phyloP scores from a whole-genome alignment of 37 sponge, comb jelly and placozoan species.

The Aplysina aerophoba region DNA sequence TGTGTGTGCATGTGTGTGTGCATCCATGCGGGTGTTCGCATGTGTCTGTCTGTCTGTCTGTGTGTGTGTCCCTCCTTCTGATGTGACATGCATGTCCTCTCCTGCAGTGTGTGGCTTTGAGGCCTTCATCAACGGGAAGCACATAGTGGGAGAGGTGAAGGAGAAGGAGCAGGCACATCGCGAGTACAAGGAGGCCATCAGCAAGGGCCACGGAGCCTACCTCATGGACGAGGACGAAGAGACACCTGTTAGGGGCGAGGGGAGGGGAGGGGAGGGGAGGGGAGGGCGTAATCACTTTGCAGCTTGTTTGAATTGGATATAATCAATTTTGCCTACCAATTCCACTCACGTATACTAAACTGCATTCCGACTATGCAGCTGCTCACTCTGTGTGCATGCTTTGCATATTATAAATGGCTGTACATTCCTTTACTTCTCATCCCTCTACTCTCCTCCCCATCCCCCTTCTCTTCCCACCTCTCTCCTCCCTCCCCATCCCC shows the following conservation, averaged over 20 bases:
- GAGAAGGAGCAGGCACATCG: slow-evolving; percentile 98
- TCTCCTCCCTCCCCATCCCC: slow-evolving; percentile 24
- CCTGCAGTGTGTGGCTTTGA: slow-evolving; percentile 95
- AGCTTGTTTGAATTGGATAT: too few species aligned
- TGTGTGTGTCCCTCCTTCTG: background rate
- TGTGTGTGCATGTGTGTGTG: background rate
- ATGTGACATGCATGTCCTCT: background rate
- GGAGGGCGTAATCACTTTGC: background rate
- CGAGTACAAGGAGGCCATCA: slow-evolving; percentile 98
- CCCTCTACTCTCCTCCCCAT: background rate
- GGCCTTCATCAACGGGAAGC: slow-evolving; percentile 98
- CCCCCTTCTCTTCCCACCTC: slow-evolving; percentile 10
- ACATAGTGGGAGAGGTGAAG: slow-evolving; percentile 97
- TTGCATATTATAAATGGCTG: too few species aligned
- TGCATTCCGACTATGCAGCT: background rate
- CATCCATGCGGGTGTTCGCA: background rate
- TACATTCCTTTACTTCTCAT: too few species aligned
- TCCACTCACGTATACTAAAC: background rate
- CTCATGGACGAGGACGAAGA: slow-evolving; percentile 99
- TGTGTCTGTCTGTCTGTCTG: background rate
- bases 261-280: background rate
- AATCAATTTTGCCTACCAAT: too few species aligned
- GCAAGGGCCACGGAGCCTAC: slow-evolving; percentile 98
- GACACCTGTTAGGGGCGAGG: slow-evolving; percentile 73
- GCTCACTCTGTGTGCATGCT: too few species aligned